phyloP scores from a whole-genome alignment of 2,113 vertebrate species.

The Gallinago paraguaiae region DNA sequence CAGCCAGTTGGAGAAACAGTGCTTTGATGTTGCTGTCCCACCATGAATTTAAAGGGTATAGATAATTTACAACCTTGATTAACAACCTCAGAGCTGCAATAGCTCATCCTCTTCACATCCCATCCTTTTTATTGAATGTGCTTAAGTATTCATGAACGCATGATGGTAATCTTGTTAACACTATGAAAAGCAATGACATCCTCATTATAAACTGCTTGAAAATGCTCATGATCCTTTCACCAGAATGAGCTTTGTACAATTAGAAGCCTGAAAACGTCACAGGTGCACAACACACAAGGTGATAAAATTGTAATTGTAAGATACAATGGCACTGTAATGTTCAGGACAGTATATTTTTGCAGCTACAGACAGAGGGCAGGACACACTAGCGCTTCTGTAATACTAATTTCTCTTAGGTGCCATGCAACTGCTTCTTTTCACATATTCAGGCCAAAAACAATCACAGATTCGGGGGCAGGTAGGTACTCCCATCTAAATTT shows the following conservation, averaged over 20 bases:
- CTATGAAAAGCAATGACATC: conserved; percentile 74
- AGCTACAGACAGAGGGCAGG: background rate
- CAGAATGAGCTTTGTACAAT: conserved; percentile 74
- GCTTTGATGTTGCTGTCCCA: background rate
- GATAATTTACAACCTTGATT: conserved; percentile 64
- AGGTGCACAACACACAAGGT: conserved; percentile 58
- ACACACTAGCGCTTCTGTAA: background rate
- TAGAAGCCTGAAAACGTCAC: conserved; percentile 65
- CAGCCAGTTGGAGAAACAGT: conserved; percentile 1
- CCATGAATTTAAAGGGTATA: conserved; percentile 37
- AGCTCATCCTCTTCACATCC: conserved; percentile 57
- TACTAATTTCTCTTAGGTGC: background rate
- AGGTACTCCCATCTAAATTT: background rate
- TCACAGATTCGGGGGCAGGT: background rate
- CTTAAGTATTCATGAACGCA: conserved; percentile 73
- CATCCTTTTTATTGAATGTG: conserved; percentile 53
- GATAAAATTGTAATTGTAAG: conserved; percentile 71
- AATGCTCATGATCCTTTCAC: conserved; percentile 74
- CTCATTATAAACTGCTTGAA: conserved; percentile 74
- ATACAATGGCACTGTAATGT: conserved; percentile 39
- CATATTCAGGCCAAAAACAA: background rate
- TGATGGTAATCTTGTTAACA: conserved; percentile 74
- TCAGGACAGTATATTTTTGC: background rate
- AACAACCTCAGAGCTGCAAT: conserved; percentile 38
- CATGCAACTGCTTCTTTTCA: background rate